phyloP scores from a whole-genome alignment of 2,797 vertebrate genomes.

The Orestias chungarensis region DNA sequence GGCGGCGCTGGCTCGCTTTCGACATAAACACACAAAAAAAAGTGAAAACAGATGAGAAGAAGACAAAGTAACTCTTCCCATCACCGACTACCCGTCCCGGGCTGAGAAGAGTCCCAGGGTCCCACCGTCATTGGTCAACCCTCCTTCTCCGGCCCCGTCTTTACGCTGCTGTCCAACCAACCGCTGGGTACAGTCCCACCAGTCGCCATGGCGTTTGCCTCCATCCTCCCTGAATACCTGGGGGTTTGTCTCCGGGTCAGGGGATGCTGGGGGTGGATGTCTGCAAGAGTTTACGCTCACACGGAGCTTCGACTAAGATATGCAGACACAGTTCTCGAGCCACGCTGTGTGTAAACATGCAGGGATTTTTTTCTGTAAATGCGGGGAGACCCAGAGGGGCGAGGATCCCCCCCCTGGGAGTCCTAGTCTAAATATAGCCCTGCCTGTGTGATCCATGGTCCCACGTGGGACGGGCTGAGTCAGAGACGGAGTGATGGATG shows the following conservation, averaged over 20 bases:
- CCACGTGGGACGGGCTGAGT: constrained; percentile 18
- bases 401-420: constrained; percentile 58
- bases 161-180: constrained; percentile 38
- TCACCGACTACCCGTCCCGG: constrained; percentile 14
- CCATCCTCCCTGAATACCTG: constrained; percentile 46
- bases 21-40: constrained; percentile 7
- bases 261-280: constrained; percentile 9
- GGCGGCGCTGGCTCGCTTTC: constrained; percentile 2
- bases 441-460: constrained; percentile 62
- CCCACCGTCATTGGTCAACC: constrained; percentile 36
- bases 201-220: constrained; percentile 63
- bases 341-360: constrained; percentile 34
- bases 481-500: constrained; percentile 34
- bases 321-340: constrained; percentile 1
- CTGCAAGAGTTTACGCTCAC: background rate
- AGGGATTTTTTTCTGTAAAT: constrained; percentile 38
- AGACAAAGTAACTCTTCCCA: constrained; percentile 21
- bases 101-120: constrained; percentile 4
- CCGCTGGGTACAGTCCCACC: constrained; percentile 38
- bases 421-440: constrained; percentile 71
- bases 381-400: constrained; percentile 49
- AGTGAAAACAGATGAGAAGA: constrained; percentile 9
- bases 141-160: constrained; percentile 36
- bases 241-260: constrained; percentile 7
- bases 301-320: constrained; percentile 13